Percentiles rank a stretch among this genome's conserved stretches.
phyloP scores from a whole-genome alignment of 2,797 vertebrate species.

The Aulostomus chinensis region DNA sequence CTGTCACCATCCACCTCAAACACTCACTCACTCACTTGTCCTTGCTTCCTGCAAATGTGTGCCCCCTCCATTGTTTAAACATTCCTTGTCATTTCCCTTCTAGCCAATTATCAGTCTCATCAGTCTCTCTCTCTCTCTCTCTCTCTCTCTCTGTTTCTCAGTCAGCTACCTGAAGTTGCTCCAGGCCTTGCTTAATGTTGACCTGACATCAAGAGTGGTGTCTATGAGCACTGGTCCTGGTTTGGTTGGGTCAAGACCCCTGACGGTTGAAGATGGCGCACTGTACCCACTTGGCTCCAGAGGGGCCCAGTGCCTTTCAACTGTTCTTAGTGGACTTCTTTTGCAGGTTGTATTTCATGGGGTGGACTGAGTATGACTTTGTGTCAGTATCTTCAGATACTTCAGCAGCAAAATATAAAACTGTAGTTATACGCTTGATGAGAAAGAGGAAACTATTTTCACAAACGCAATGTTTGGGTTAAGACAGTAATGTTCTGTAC shows the following conservation, averaged over 20 bases:
- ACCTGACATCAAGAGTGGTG: conserved; percentile 84
- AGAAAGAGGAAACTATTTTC: too few relatives aligned
- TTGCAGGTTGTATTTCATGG: conserved; percentile 73
- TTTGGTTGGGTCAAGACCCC: conserved; percentile 44
- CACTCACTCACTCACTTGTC: conserved; percentile 7
- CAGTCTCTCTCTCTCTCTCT: neutral
- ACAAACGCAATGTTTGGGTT: too few relatives aligned
- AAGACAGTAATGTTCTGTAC: too few relatives aligned
- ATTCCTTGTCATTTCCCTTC: conserved; percentile 1
- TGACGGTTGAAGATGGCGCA: conserved; percentile 68
- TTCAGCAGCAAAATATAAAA: too few relatives aligned
- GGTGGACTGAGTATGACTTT: neutral
- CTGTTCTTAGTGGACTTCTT: conserved; percentile 86
- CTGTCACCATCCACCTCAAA: conserved; percentile 10
- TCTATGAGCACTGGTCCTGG: conserved; percentile 56
- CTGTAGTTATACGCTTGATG: too few relatives aligned
- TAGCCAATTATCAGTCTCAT: too few relatives aligned
- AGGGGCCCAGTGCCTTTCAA: conserved; percentile 77
- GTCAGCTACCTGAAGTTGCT: conserved; percentile 86
- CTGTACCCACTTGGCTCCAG: conserved; percentile 82
- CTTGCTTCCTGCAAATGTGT: conserved; percentile 9
- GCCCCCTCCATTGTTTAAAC: conserved; percentile 2
- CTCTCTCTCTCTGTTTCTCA: conserved; percentile 41
- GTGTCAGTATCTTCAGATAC: neutral
- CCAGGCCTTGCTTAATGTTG: conserved; percentile 81